These are phyloP conservation scores for Holothuria scabra DNA, from an alignment of 53 echinoderm and acorn worm genomes.

Conservation along the genomic window DNA sequence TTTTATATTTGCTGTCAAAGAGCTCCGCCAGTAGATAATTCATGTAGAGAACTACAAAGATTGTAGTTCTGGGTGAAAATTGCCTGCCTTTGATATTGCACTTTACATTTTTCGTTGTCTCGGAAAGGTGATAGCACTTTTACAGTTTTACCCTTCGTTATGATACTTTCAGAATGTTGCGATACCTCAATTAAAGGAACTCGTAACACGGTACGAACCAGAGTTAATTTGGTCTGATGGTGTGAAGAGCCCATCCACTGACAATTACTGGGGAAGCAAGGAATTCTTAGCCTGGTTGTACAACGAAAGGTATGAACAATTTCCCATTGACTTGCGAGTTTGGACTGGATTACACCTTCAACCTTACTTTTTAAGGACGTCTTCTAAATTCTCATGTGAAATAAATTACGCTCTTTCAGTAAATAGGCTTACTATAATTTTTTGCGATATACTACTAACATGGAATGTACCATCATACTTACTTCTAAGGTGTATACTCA, in stretches of 20 bases:
- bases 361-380: too few relatives aligned
- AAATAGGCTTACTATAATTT: background rate
- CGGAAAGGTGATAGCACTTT: too few relatives aligned
- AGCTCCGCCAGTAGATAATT: too few relatives aligned
- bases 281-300: slow-evolving; percentile 17
- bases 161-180: slow-evolving; percentile 42
- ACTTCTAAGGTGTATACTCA: background rate
- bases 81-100: too few relatives aligned
- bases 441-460: too few relatives aligned
- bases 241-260: slow-evolving; percentile 9
- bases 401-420: background rate
- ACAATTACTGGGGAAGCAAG: slow-evolving; percentile 45
- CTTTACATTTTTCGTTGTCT: too few relatives aligned
- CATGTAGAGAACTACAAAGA: too few relatives aligned
- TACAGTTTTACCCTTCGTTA: too few relatives aligned
- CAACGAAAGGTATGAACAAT: slow-evolving; percentile 13
- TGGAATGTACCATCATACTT: background rate
- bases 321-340: too few relatives aligned
- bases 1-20: too few relatives aligned
- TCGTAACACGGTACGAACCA: slow-evolving; percentile 63
- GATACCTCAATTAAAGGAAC: slow-evolving; percentile 60
- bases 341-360: too few relatives aligned
- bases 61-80: too few relatives aligned
- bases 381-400: background rate
- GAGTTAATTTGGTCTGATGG: slow-evolving; percentile 68